These are phyloP conservation scores for Rotaria macrura DNA, from an alignment of 2,888 invertebrate species.

Conservation along the genomic window DNA sequence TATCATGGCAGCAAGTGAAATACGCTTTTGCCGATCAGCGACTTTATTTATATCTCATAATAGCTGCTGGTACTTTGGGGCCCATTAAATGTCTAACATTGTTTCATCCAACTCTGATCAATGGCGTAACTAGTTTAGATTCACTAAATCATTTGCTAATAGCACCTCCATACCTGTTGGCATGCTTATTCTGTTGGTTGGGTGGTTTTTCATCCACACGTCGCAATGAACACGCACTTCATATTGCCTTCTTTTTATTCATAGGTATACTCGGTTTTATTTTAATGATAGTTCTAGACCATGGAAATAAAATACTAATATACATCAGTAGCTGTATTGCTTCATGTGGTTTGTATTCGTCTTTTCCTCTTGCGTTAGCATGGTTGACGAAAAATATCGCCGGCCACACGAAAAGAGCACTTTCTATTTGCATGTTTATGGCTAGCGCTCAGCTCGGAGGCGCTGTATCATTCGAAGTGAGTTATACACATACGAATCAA, in stretches of 20 bases:
- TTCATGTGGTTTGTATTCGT: background rate
- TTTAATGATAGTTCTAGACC: background rate
- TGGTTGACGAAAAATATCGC: no score
- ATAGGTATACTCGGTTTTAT: background rate
- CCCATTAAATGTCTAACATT: background rate
- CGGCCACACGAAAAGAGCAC: no score
- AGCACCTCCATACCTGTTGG: background rate
- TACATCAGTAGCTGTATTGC: background rate
- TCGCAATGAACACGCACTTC: background rate
- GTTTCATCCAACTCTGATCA: background rate
- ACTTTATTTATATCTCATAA: background rate
- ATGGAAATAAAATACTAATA: background rate
- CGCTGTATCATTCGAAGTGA: no score
- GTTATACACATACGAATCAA: no score
- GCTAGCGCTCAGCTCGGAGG: no score
- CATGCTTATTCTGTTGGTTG: background rate
- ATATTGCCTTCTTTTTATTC: background rate
- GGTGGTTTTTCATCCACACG: background rate
- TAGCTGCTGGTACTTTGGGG: background rate
- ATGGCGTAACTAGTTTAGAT: background rate
- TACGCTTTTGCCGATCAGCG: background rate
- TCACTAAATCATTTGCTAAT: background rate
- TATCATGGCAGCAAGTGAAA: background rate
- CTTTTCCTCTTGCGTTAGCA: no score
- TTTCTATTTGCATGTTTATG: no score